phyloP scores from a whole-genome alignment of 2,113 vertebrate species.

The Rhinopomastus cyanomelas region DNA sequence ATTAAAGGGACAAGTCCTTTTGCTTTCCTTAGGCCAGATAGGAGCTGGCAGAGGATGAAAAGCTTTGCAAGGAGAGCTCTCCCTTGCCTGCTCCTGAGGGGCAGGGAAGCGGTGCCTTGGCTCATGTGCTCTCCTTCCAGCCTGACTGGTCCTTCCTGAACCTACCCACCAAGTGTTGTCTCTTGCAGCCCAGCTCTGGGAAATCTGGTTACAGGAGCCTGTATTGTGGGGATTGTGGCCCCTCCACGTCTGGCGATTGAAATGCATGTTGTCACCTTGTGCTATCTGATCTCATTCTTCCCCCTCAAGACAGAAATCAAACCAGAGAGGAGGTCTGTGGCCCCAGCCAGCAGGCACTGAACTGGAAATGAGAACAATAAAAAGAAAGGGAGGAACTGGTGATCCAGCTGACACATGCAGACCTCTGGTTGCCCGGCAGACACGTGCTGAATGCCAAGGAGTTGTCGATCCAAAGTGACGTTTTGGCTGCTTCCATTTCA shows the following conservation, averaged over 20 bases:
- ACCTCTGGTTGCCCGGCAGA: fast-evolving
- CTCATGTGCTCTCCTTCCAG: not conserved
- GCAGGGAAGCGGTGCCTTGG: not conserved
- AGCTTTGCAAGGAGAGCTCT: not conserved
- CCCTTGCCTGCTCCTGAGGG: not conserved
- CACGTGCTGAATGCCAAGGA: not conserved
- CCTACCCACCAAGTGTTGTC: not conserved
- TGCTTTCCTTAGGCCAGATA: not conserved
- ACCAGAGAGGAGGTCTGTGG: not conserved
- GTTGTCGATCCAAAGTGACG: fast-evolving
- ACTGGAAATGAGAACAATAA: not conserved
- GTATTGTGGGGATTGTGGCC: fast-evolving
- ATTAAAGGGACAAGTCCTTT: not conserved
- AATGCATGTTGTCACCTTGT: not conserved
- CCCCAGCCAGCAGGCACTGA: not conserved
- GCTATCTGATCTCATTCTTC: not conserved
- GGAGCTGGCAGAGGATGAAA: constrained; percentile 18
- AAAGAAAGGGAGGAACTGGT: not conserved
- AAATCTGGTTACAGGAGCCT: fast-evolving
- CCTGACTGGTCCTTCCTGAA: not conserved
- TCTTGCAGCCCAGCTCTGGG: not conserved
- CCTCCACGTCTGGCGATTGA: not conserved
- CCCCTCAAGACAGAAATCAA: not conserved
- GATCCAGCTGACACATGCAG: not conserved
- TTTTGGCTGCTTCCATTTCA: fast-evolving